These are phyloP conservation scores for Eulemur rufifrons DNA, from an alignment of 2,113 vertebrate species.

Conservation along the genomic window DNA sequence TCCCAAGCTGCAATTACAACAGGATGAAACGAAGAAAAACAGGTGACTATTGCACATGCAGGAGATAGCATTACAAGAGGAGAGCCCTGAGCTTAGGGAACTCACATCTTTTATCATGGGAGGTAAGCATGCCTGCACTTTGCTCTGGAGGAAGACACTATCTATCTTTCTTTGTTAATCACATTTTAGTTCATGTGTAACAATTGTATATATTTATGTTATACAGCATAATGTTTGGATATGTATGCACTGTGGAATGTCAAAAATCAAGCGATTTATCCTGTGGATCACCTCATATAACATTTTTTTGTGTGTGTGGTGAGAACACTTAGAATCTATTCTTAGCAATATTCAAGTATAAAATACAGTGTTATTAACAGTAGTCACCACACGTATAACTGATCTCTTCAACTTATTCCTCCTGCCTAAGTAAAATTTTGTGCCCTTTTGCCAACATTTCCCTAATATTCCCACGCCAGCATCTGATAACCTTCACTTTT, in stretches of 20 bases:
- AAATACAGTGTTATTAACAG: background rate
- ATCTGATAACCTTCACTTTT: background rate
- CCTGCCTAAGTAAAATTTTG: background rate
- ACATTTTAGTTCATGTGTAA: background rate
- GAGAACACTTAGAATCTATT: background rate
- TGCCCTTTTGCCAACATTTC: background rate
- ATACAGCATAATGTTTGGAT: background rate
- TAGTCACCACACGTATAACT: background rate
- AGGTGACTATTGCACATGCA: background rate
- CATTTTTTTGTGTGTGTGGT: background rate
- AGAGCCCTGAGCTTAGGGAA: background rate
- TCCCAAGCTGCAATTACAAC: background rate
- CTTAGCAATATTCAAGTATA: background rate
- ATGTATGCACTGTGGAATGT: background rate
- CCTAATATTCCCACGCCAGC: background rate
- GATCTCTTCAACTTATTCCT: background rate
- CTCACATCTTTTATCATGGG: background rate
- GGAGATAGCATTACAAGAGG: fast-evolving
- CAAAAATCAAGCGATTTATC: background rate
- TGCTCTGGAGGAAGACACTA: background rate
- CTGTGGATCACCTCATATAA: background rate
- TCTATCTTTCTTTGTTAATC: background rate
- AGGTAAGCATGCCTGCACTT: background rate
- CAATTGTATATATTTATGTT: no score
- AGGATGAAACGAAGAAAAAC: background rate